Evolutionary conservation across 2,797 vertebrate species (phyloP), one percentile per base, ranked within the genome.

Genomic region (Anisognathus igniventris): DNA sequence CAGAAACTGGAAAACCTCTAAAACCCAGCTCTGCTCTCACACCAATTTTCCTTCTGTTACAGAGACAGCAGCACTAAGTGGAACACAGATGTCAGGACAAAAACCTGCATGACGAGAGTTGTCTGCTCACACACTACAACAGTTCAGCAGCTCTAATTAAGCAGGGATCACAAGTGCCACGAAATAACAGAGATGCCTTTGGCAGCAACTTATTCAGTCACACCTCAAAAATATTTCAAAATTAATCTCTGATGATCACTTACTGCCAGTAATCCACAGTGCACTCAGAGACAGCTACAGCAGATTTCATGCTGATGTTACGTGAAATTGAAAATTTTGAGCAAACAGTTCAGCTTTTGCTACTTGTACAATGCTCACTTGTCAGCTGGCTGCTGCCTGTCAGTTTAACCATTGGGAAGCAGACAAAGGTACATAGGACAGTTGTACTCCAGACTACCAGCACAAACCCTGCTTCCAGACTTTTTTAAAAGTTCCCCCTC

Each of bases 31-130:
- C 24, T 19, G 2, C 7, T 79, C 45, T 44, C 45, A 66, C 33
- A 30, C 30, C 40, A 6, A 3, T 64, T 39, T 54, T 71, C 60
- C 16, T 7, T 5, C 1, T 3, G 5, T 25, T 51, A 61, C 31
- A 53, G 28, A 37, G 54, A 50, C 22, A 70, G 16, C 7, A 42
- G 62, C 50, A 47, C 48, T 33, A 33, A 90, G 30, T 30, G 31
- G 27, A 79, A 85, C 17, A 23, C 0, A 2, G 47, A 10, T 68
- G 31, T 14, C 31, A n/a, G 71, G 17, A 27, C 12, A 48, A 2
- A 35, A 7, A 17, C 14, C 6, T 33, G 19, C 5, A 19, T 0
- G 0, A 20, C 11, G 6, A 50, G 9, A 66, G 37, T 1, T 50
- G 35, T 25, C 24, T 33, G 9, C 50, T 51, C 51, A 71, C 24